Percentiles rank a stretch among this genome's conserved stretches.
phyloP scores from a whole-genome alignment of 2,113 vertebrate genomes.

The Eulemur macaco region DNA sequence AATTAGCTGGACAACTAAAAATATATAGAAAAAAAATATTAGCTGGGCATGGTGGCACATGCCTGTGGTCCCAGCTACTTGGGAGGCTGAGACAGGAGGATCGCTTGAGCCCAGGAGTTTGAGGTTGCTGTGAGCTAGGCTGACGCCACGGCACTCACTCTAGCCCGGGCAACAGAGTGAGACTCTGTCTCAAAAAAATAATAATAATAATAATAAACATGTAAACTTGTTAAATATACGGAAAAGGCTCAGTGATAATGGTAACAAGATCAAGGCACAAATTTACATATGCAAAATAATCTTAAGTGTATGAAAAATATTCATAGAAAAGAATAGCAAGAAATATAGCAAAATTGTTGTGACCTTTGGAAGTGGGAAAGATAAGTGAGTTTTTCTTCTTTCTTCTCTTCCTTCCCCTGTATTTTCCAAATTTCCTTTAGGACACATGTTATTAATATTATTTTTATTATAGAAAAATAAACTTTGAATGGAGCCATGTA shows the following conservation, averaged over 20 bases:
- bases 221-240: neutral
- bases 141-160: too few species aligned
- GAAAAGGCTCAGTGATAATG: neutral
- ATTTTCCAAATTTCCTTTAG: constrained; percentile 2
- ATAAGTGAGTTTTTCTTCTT: neutral
- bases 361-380: neutral
- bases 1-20: too few species aligned
- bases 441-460: neutral
- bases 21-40: too few species aligned
- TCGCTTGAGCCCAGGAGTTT: too few species aligned
- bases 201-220: neutral
- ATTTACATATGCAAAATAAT: neutral
- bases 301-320: neutral
- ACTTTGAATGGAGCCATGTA: neutral
- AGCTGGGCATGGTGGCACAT: too few species aligned
- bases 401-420: neutral
- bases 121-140: too few species aligned
- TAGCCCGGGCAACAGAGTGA: too few species aligned
- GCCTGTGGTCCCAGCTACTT: too few species aligned
- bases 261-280: neutral
- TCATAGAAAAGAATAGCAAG: neutral
- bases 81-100: too few species aligned
- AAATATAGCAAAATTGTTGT: neutral
- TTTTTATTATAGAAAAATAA: neutral
- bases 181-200: too few species aligned